Conservation (phyloP, 2,888 invertebrate species). For the Caenorhabditis uteleia region DNA sequence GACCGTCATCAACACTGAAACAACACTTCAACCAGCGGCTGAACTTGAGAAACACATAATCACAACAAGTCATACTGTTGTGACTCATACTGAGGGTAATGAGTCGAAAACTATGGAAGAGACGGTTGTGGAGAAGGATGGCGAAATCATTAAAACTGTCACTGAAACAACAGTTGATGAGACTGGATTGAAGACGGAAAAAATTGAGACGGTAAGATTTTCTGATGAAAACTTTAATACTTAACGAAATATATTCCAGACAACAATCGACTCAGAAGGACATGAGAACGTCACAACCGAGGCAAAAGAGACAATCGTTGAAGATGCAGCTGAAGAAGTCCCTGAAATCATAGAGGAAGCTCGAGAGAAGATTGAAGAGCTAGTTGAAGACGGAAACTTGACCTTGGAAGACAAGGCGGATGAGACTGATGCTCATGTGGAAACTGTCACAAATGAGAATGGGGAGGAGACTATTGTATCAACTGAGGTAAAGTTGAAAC, state of each 20-base stretch:
- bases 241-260: constrained; percentile 8
- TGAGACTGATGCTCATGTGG: constrained; percentile 10
- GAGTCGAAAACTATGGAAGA: constrained; percentile 50
- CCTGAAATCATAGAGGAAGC: constrained; percentile 43
- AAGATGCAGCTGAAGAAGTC: constrained; percentile 33
- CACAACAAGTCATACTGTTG: constrained; percentile 47
- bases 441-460: constrained; percentile 26
- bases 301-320: constrained; percentile 31
- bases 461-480: constrained; percentile 43
- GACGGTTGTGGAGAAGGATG: constrained; percentile 44
- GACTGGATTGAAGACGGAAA: constrained; percentile 40
- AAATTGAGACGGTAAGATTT: constrained; percentile 33
- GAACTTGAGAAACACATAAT: constrained; percentile 35
- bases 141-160: constrained; percentile 39
- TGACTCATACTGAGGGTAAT: constrained; percentile 43
- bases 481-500: constrained; percentile 19
- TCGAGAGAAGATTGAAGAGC: constrained; percentile 38
- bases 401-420: not conserved
- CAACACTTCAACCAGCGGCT: constrained; percentile 4
- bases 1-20: not conserved
- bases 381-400: not conserved
- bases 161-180: constrained; percentile 42
- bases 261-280: constrained; percentile 37
- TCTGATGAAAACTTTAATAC: not conserved
- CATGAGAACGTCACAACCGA: constrained; percentile 34